Conservation (phyloP, 2,888 invertebrate genomes). For the Galerucella nymphaeae region DNA sequence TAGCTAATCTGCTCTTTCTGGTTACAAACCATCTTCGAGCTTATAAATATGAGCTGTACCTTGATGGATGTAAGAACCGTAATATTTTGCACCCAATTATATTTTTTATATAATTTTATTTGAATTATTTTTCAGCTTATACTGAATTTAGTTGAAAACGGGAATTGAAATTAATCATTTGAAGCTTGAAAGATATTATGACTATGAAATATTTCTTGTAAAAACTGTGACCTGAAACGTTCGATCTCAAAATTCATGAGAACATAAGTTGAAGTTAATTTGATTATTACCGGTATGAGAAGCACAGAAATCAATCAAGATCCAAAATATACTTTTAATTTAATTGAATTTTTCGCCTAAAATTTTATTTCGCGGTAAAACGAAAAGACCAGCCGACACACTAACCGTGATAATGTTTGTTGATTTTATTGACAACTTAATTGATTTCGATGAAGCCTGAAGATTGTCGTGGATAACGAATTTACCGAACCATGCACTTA, state of each 20-base stretch:
- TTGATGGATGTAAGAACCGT: no score
- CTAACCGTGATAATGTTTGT: constrained; percentile 33
- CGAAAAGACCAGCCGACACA: constrained; percentile 25
- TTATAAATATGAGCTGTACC: no score
- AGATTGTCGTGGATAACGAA: constrained; percentile 45
- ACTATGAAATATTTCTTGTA: background rate
- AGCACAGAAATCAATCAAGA: constrained; percentile 37
- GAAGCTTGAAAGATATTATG: background rate
- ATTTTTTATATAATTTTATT: background rate
- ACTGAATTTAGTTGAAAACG: background rate
- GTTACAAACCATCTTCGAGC: no score
- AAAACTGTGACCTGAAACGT: constrained; percentile 3
- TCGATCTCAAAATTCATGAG: background rate
- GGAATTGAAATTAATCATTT: background rate
- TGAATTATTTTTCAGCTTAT: background rate
- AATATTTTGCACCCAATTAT: no score
- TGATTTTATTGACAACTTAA: constrained; percentile 42
- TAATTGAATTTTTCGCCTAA: constrained; percentile 35
- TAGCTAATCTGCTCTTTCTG: no score
- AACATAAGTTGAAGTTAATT: constrained; percentile 36
- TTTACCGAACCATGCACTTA: constrained; percentile 27
- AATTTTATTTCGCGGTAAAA: constrained; percentile 34
- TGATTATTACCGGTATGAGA: constrained; percentile 35
- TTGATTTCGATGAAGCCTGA: constrained; percentile 40
- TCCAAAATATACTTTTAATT: constrained; percentile 18